Evolutionary conservation across 1,140 invertebrate genomes (phyloP), one percentile per base, ranked within the genome.

Genomic region (Lasioglossum albipes): DNA sequence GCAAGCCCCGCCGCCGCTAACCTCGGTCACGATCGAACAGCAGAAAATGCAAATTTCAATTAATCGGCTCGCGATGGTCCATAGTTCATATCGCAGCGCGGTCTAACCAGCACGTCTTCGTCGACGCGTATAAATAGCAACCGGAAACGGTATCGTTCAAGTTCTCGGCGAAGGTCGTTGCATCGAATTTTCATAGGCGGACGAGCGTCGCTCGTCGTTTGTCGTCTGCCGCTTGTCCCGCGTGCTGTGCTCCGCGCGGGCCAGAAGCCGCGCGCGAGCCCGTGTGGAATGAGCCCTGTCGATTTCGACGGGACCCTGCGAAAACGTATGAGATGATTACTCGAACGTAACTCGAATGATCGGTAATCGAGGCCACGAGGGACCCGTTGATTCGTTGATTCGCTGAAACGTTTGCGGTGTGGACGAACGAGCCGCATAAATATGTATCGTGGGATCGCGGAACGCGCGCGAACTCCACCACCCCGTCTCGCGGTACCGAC

Each of bases 121-220:
- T 49, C 70, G 59, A 75, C 45, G 20, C 31, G 18, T 83, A 83
- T 79, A 72, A 85, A 85, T 86, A 86, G 62, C 31, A 10, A 0
- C 16, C 49, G 41, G 41, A 77, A 49, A 31, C 71, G n/a, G 18
- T 31, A 13, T 9, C 16, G 31, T 41, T 36, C 13, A 81, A 85
- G 83, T 86, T 85, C 84, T 86, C 20, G 84, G 84, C 82, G 84
- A 86, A 86, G 84, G 84, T 82, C 64, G 49, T 7, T n/a, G 3
- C 9, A 2, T 13, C 7, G 16, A 41, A 54, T 54, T 31, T 20
- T 68, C 22, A 10, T 22, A 49, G 10, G 2, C 10, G 45, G 2
- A 2, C 52, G 6, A 49, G 9, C 45, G 45, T 49, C 45, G 7
- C 36, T 49, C 45, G 45, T 6, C 13, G 7, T 9, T 49, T 2